phyloP scores from a whole-genome alignment of 2,113 vertebrate genomes.

The Hydrochoerus hydrochaeris region DNA sequence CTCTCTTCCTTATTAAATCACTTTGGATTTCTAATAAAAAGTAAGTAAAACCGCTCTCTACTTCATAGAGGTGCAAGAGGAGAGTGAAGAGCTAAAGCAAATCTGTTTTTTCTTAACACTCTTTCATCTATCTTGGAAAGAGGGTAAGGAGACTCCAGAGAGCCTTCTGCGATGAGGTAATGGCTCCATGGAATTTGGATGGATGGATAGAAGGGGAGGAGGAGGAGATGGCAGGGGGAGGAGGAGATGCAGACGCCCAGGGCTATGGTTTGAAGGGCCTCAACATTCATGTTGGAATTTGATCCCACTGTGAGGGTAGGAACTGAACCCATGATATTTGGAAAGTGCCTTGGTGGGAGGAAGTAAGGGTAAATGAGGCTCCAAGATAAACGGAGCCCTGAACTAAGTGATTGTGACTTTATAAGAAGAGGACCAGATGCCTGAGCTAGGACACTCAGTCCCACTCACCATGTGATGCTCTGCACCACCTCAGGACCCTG shows the following conservation, averaged over 20 bases:
- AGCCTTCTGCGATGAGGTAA: background rate
- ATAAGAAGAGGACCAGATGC: background rate
- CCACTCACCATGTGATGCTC: background rate
- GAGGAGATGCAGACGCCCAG: background rate
- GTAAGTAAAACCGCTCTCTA: background rate
- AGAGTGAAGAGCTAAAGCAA: slow-evolving; percentile 1
- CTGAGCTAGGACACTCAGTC: background rate
- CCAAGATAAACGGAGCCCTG: too few relatives aligned
- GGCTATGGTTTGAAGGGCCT: too few relatives aligned
- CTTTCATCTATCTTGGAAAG: background rate
- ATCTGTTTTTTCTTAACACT: background rate
- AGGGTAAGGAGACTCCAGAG: background rate
- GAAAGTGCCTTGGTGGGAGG: background rate
- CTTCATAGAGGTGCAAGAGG: background rate
- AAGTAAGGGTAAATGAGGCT: background rate
- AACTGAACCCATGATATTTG: background rate
- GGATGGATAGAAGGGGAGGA: background rate
- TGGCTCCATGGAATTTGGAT: background rate
- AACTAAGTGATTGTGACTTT: background rate
- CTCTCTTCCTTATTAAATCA: background rate
- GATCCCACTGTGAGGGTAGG: background rate
- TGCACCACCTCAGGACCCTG: accelerated
- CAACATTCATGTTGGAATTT: background rate
- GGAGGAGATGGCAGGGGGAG: background rate
- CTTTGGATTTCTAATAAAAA: background rate